A percentile compares a stretch with the other conserved stretches of the same genome.
phyloP scores from a whole-genome alignment of 1,140 invertebrate genomes.

The Calycopis cecrops region DNA sequence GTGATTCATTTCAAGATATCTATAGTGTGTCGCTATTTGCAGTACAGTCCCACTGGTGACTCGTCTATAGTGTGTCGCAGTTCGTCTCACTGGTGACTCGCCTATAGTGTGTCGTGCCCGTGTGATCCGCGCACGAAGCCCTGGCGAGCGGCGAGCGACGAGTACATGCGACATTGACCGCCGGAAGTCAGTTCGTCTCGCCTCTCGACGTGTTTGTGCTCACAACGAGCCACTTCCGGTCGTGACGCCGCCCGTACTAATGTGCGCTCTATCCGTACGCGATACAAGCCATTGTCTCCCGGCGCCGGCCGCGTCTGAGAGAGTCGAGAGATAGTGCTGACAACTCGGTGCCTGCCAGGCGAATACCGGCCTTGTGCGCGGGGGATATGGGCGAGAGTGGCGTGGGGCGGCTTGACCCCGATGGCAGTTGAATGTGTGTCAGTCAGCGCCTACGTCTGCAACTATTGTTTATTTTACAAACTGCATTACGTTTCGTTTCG shows the following conservation, averaged over 20 bases:
- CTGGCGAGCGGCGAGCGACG: constrained; percentile 5
- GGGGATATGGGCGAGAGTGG: constrained; percentile 12
- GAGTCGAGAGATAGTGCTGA: constrained; percentile 4
- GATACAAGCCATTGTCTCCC: not conserved
- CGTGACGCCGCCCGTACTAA: constrained; percentile 14
- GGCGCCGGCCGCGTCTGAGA: not conserved
- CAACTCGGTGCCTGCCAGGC: not conserved
- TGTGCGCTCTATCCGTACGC: not conserved
- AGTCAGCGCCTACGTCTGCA: constrained; percentile 12
- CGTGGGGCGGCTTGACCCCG: constrained; percentile 16
- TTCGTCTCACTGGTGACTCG: no score
- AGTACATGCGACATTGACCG: constrained; percentile 42
- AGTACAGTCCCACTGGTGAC: no score
- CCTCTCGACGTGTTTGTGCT: constrained; percentile 37
- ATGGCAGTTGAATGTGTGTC: constrained; percentile 17
- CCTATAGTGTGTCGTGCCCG: no score
- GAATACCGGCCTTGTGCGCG: not conserved
- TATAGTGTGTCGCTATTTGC: no score
- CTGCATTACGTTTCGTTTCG: no score
- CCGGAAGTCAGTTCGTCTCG: constrained; percentile 43
- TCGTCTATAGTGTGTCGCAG: no score
- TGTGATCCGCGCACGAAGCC: no score
- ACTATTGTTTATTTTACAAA: not conserved
- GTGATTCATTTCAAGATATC: no score
- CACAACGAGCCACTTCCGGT: constrained; percentile 49